phyloP scores from a whole-genome alignment of 1,140 invertebrate genomes.

The Zophobas atratus region DNA sequence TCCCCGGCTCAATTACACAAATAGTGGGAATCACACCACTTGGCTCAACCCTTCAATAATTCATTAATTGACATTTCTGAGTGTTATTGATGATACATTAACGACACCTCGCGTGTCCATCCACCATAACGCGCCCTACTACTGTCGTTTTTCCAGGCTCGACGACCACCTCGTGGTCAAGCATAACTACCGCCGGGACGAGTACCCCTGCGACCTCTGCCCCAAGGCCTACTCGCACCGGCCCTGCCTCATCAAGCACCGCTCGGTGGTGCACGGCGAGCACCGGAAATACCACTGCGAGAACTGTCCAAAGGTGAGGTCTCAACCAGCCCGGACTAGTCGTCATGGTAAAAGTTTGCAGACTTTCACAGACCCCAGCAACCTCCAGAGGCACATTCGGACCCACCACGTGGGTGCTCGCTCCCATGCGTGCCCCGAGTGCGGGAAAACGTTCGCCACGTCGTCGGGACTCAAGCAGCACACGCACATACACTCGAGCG shows the following conservation, averaged over 20 bases:
- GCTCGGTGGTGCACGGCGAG: conserved; percentile 84
- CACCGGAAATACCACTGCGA: conserved; percentile 91
- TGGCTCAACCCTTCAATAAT: conserved; percentile 17
- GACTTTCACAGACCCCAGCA: conserved; percentile 96
- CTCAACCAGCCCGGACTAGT: neutral
- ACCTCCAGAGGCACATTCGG: conserved; percentile 96
- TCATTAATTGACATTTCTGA: conserved; percentile 39
- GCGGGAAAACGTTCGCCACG: conserved; percentile 98
- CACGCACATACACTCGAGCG: conserved; percentile 98
- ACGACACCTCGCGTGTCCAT: conserved; percentile 17
- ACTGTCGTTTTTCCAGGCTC: conserved; percentile 74
- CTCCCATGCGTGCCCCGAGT: conserved; percentile 96
- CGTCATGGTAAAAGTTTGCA: conserved; percentile 68
- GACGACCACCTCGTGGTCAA: conserved; percentile 84
- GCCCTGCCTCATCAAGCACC: conserved; percentile 86
- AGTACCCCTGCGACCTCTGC: conserved; percentile 89
- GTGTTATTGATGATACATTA: conserved; percentile 38
- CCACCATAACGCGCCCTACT: neutral
- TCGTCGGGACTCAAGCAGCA: conserved; percentile 99
- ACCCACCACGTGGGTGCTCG: conserved; percentile 93
- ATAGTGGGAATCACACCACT: conserved; percentile 25
- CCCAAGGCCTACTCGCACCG: conserved; percentile 87
- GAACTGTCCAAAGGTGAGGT: conserved; percentile 90
- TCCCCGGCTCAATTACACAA: conserved; percentile 8
- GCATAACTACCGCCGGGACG: conserved; percentile 83